A percentile compares a stretch with the other conserved stretches of the same genome.
Evolutionary conservation across 2,113 vertebrate species (phyloP).

Genomic region (Nerophis ophidion): DNA sequence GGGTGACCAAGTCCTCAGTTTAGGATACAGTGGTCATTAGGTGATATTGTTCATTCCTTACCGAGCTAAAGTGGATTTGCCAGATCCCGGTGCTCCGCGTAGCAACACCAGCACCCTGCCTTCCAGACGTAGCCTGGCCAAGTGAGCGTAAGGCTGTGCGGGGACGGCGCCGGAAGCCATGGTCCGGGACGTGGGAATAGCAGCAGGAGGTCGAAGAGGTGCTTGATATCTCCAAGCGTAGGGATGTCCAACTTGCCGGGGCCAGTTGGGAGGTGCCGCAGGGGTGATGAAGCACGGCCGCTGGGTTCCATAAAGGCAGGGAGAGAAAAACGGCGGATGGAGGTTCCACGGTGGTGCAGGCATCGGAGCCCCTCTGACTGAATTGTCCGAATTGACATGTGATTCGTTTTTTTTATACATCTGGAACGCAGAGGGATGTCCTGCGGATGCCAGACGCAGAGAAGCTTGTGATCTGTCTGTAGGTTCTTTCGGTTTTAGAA

Average conservation of each 20-base stretch:
- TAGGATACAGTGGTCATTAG: not conserved
- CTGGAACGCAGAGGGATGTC: constrained; percentile 69
- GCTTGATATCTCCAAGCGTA: constrained; percentile 52
- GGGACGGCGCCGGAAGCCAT: constrained; percentile 27
- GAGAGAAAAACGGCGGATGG: constrained; percentile 74
- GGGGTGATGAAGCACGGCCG: constrained; percentile 80
- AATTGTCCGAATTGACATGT: not conserved
- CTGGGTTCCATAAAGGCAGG: constrained; percentile 45
- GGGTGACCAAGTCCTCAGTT: not conserved
- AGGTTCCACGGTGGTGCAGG: constrained; percentile 73
- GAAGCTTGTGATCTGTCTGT: constrained; percentile 25
- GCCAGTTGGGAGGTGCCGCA: constrained; percentile 73
- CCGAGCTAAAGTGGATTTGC: constrained; percentile 92
- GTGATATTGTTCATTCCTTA: constrained; percentile 47
- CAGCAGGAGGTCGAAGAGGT: constrained; percentile 63
- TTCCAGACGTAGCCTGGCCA: constrained; percentile 71
- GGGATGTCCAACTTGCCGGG: constrained; percentile 27
- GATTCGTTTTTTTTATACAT: constrained; percentile 63
- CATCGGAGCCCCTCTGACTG: constrained; percentile 31
- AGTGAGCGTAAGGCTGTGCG: constrained; percentile 38
- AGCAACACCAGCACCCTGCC: constrained; percentile 87
- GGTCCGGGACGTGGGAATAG: constrained; percentile 73
- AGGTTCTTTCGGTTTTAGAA: constrained; percentile 33
- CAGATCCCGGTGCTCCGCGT: constrained; percentile 92
- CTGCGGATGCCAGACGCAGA: constrained; percentile 44